Percentiles rank a stretch among this genome's conserved stretches.
Evolutionary conservation across 2,888 invertebrate genomes (phyloP).

Genomic region (Drosophila sordidula): DNA sequence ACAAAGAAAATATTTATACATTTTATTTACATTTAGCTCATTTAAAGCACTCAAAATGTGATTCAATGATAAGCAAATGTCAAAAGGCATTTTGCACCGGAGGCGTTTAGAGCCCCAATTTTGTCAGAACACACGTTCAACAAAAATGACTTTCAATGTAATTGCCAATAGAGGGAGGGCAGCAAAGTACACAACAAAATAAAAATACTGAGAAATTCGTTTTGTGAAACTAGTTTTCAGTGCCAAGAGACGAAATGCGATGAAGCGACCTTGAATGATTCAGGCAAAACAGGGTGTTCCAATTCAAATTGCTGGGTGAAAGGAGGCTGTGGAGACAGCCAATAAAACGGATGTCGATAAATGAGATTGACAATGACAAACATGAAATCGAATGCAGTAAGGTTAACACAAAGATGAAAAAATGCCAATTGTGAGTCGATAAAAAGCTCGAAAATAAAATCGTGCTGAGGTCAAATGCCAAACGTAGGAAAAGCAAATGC

Average conservation of each 20-base stretch:
- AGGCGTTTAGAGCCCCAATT: constrained; percentile 10
- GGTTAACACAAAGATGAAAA: constrained; percentile 60
- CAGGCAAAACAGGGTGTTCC: constrained; percentile 29
- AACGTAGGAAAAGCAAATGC: constrained; percentile 20
- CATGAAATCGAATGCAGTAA: constrained; percentile 71
- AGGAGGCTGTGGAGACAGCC: constrained; percentile 25
- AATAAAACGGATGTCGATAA: constrained; percentile 76
- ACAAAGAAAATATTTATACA: background rate
- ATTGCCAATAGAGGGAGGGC: constrained; percentile 29
- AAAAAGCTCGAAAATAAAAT: constrained; percentile 62
- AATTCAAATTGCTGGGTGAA: constrained; percentile 65
- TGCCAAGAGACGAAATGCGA: constrained; percentile 27
- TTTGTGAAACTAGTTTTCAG: constrained; percentile 23
- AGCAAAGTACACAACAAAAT: background rate
- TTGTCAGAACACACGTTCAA: constrained; percentile 12
- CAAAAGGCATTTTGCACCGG: constrained; percentile 5
- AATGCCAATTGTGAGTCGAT: constrained; percentile 61
- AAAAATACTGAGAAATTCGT: constrained; percentile 8
- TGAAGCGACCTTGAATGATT: constrained; percentile 41
- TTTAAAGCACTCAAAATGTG: constrained; percentile 18
- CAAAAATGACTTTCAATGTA: constrained; percentile 27
- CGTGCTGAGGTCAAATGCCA: constrained; percentile 68
- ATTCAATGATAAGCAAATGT: constrained; percentile 11
- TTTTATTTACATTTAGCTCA: constrained; percentile 1
- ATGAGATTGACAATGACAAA: constrained; percentile 79